phyloP scores from a whole-genome alignment of 1,140 invertebrate genomes.

The Zaprionus ghesquierei region DNA sequence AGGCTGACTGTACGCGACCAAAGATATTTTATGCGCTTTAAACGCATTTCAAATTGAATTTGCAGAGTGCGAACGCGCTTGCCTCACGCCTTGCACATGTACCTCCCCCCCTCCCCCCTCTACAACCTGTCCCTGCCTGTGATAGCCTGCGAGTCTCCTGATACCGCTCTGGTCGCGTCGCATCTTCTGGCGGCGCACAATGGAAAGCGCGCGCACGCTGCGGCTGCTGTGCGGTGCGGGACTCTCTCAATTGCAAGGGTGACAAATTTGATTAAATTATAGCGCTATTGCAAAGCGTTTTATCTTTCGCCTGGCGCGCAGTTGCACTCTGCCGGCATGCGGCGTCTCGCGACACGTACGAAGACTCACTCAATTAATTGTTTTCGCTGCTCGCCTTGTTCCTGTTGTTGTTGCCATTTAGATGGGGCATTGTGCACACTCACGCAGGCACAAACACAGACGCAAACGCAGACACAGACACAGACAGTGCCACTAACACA shows the following conservation, averaged over 20 bases:
- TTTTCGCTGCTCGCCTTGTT: slow-evolving; percentile 52
- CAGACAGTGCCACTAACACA: slow-evolving; percentile 36
- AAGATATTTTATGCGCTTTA: slow-evolving; percentile 53
- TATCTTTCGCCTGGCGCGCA: slow-evolving; percentile 59
- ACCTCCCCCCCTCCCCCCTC: not conserved
- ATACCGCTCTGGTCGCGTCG: not conserved
- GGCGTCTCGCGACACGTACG: slow-evolving; percentile 38
- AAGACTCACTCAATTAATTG: slow-evolving; percentile 74
- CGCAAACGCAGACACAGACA: slow-evolving; percentile 14
- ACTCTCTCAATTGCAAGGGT: slow-evolving; percentile 76
- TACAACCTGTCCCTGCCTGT: not conserved
- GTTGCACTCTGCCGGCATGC: slow-evolving; percentile 49
- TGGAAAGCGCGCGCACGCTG: slow-evolving; percentile 2
- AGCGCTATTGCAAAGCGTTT: slow-evolving; percentile 79
- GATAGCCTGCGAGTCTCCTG: not conserved
- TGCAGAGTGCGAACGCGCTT: slow-evolving; percentile 48
- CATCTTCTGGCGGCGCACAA: slow-evolving; percentile 2
- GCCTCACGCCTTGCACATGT: not conserved
- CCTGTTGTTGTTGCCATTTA: slow-evolving; percentile 47
- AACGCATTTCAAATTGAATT: slow-evolving; percentile 75
- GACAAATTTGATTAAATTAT: slow-evolving; percentile 81
- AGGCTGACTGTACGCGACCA: slow-evolving; percentile 27
- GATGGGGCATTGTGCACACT: slow-evolving; percentile 28
- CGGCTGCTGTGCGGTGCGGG: slow-evolving; percentile 9
- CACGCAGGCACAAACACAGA: slow-evolving; percentile 25